Evolutionary conservation across 1,140 invertebrate genomes (phyloP).

Genomic region (Medauroidea extradentata): DNA sequence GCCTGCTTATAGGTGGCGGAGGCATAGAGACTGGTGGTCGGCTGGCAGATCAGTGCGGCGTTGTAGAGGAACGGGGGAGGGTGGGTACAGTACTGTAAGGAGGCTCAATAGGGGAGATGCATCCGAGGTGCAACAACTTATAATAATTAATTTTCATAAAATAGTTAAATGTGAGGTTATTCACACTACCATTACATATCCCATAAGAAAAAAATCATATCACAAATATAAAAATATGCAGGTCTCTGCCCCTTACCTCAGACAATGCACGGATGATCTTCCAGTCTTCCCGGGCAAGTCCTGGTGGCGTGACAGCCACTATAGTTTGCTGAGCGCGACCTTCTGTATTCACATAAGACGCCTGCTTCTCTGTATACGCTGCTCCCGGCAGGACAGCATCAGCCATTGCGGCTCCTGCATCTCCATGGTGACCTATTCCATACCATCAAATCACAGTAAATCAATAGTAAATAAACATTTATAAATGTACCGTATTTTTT

Average conservation of each 20-base stretch:
- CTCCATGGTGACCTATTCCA: constrained; percentile 98
- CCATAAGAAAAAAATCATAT: no score
- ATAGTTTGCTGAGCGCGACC: constrained; percentile 93
- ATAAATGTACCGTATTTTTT: no score
- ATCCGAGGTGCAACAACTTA: background rate
- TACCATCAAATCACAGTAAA: no score
- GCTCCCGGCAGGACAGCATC: constrained; percentile 93
- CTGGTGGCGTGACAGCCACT: constrained; percentile 88
- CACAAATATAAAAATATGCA: constrained; percentile 13
- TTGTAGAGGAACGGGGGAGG: no score
- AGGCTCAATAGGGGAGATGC: background rate
- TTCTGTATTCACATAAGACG: constrained; percentile 96
- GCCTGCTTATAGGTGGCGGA: no score
- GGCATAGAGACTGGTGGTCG: no score
- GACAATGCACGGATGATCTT: constrained; percentile 92
- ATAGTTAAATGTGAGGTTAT: background rate
- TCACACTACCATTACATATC: no score
- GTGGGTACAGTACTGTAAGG: no score
- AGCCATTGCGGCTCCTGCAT: constrained; percentile 86
- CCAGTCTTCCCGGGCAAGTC: constrained; percentile 94
- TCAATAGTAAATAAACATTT: no score
- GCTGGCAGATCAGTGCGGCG: no score
- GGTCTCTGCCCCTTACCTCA: constrained; percentile 51
- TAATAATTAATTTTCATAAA: constrained; percentile 6
- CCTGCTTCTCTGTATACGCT: constrained; percentile 98